Evolutionary conservation across 1,140 invertebrate species (phyloP), one percentile per base, ranked within the genome.

Genomic region (Cyclina sinensis): DNA sequence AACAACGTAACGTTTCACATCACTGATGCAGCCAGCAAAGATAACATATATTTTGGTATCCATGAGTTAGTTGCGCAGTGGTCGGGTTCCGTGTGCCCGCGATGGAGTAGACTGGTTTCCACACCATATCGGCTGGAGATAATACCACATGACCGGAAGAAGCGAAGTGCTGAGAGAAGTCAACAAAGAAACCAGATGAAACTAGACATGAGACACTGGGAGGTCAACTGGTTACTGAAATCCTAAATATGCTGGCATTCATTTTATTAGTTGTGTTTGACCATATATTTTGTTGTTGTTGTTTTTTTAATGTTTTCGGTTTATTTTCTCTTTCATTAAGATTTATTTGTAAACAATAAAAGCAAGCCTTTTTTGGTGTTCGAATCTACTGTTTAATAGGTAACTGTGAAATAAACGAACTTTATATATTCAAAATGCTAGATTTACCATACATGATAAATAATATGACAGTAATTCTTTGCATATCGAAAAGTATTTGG

Each of bases 161-260:
- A 37, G 24, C 84, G 84, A 21, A 86, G 84, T 39, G 11, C 65
- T 3, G 73, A 86, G 48, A 35, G 73, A 57, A 86, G 84, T 35
- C 59, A 78, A 30, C 73, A 74, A 30, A 57, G 84, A 48, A 86
- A 86, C n/a, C 30, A 86, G 30, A 59, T 74, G 54, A 86, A 76
- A 57, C 21, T 86, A 37, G 48, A 46, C 2, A 65, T 78, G 54
- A 76, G 48, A 46, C 65, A 86, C 35, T 86, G 84, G 84, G 84
- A 86, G 37, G 43, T 86, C 11, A 51, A 86, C 18, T 86, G 84
- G 84, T 48, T 86, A 54, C 39, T 83, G 3, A 83, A 68, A 68
- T 83, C 80, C 46, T 83, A 83, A 57, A 43, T 43, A 7, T 43
- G 14, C 43, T 7, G 43, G n/a, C n/a, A n/a, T n/a, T n/a, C n/a